Conservation (phyloP, 2,113 vertebrate genomes). For the Rhizomys pruinosus region DNA sequence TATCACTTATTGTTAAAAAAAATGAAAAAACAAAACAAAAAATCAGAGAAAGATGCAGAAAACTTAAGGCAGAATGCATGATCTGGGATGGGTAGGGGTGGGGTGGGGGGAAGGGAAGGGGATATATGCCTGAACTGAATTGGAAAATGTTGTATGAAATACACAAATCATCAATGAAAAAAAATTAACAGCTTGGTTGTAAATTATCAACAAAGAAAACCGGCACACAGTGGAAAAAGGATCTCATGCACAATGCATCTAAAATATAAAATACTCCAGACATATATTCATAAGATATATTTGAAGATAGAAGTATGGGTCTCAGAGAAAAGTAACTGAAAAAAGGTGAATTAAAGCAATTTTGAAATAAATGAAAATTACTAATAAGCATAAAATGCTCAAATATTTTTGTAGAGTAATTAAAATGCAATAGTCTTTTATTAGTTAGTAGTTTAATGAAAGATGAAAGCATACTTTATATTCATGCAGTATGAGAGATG, state of each 20-base stretch:
- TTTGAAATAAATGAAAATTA: conserved; percentile 21
- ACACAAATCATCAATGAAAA: too few species aligned
- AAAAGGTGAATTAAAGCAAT: conserved; percentile 19
- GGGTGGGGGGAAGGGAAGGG: too few species aligned
- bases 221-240: not conserved
- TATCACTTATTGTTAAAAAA: too few species aligned
- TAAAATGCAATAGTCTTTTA: not conserved
- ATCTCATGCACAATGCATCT: not conserved
- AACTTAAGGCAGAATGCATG: too few species aligned
- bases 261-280: conserved; percentile 32
- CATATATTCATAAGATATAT: not conserved
- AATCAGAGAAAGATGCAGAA: too few species aligned
- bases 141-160: too few species aligned
- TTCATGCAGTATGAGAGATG: too few species aligned
- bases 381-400: not conserved
- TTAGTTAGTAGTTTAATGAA: not conserved
- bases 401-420: not conserved
- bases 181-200: not conserved
- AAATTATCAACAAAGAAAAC: not conserved
- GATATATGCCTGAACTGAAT: too few species aligned
- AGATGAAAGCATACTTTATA: not conserved
- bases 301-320: not conserved
- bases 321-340: not conserved
- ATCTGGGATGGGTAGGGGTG: too few species aligned
- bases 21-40: too few species aligned